A percentile compares a stretch with the other conserved stretches of the same genome.
phyloP scores from a whole-genome alignment of 2,888 invertebrate genomes.

The Mesorhabditis spiculigera region DNA sequence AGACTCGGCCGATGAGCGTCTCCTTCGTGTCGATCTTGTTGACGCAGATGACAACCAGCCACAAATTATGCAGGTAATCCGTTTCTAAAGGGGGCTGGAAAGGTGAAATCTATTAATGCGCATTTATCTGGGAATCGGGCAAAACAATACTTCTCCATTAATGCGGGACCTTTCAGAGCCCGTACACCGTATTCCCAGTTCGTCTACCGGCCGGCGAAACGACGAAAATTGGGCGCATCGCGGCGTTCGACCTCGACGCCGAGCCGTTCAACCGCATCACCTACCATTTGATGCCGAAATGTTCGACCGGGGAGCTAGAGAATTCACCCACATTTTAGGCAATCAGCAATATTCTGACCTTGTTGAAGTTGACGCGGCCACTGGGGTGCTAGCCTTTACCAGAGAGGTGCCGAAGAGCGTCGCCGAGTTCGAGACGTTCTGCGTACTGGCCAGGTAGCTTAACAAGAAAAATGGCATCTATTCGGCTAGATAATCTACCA shows the following conservation, averaged over 20 bases:
- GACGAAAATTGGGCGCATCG: not conserved
- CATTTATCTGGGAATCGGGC: too few species aligned
- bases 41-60: not conserved
- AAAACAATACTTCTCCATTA: not conserved
- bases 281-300: not conserved
- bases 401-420: not conserved
- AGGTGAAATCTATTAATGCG: too few species aligned
- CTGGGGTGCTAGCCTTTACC: not conserved
- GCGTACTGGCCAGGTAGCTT: not conserved
- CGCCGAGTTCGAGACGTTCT: not conserved
- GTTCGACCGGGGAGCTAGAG: not conserved
- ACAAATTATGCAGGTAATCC: not conserved
- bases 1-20: not conserved
- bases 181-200: not conserved
- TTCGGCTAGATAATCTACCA: too few species aligned
- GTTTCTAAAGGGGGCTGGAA: too few species aligned
- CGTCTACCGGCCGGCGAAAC: not conserved
- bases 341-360: not conserved
- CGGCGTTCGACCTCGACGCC: not conserved
- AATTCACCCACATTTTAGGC: not conserved
- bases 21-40: not conserved
- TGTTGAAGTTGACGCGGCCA: not conserved
- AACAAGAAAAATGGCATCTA: too few species aligned
- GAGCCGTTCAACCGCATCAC: not conserved
- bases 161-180: not conserved